Percentiles rank a stretch among this genome's conserved stretches.
Evolutionary conservation across 2,888 invertebrate genomes (phyloP).

Genomic region (Seira sanloemensis): DNA sequence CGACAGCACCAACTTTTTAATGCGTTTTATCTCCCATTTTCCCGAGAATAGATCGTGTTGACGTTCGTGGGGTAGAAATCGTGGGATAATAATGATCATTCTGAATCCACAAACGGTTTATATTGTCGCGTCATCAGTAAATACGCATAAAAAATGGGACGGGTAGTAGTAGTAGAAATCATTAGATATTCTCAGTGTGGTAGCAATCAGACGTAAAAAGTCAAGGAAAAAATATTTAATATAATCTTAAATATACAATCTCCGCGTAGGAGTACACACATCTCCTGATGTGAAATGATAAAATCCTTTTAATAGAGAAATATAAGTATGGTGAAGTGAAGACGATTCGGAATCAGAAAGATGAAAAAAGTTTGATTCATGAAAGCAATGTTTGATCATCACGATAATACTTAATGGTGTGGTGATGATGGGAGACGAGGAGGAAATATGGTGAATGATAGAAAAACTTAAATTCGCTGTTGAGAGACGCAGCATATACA

Average conservation of each 20-base stretch:
- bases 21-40: background rate
- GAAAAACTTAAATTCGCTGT: slow-evolving; percentile 19
- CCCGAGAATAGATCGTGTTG: background rate
- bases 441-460: slow-evolving; percentile 34
- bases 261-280: slow-evolving; percentile 3
- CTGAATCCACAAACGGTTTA: slow-evolving; percentile 4
- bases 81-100: slow-evolving; percentile 49
- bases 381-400: slow-evolving; percentile 16
- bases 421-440: slow-evolving; percentile 24
- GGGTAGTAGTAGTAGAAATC: background rate
- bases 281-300: background rate
- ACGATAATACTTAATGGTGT: slow-evolving; percentile 11
- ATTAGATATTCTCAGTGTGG: slow-evolving; percentile 1
- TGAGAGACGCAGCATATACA: background rate
- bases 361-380: slow-evolving; percentile 14
- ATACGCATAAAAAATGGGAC: slow-evolving; percentile 4
- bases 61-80: slow-evolving; percentile 26
- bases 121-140: background rate
- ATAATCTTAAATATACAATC: background rate
- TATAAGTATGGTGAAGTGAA: background rate
- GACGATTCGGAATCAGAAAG: background rate
- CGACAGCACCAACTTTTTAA: no score
- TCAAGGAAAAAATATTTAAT: slow-evolving; percentile 1
- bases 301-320: slow-evolving; percentile 13
- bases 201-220: slow-evolving; percentile 43